Base-by-base conservation (phyloP, 2,888 invertebrate species). In the Cabera pusaria region DNA sequence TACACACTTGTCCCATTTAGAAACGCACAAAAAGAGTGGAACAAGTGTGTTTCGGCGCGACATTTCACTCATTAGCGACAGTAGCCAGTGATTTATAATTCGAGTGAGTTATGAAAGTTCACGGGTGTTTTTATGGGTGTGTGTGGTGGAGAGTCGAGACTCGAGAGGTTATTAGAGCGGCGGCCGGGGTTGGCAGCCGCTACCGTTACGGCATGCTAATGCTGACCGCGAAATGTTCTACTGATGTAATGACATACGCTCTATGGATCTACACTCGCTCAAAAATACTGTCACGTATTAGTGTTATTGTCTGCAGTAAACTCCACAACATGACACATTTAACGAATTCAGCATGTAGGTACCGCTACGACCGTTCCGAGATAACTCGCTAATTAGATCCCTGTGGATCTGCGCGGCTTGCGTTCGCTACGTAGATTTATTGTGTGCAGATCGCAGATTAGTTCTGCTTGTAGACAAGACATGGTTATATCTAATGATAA, bases 181-280 rank as follows among this genome's bases (percentile, higher is more conserved):
- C 41, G 40, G 49, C 54, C 59, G 49, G 58, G 56, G 55, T 58
- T 59, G 56, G 40, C 34, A 36, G 33, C 11, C 27, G 61, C 69
- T 68, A 82, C 85, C 83, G 83, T 83, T 85, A 84, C 57, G 53
- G 71, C 68, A 80, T 80, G 72, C 73, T 80, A 79, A 82, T 82
- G 70, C 55, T 64, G 65, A 78, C 78, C 75, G 75, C 78, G 67
- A 74, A 68, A 65, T 75, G 67, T 67, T 72, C 64, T 59, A 69
- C 70, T 66, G 67, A 72, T 65, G 70, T 75, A 74, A 76, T 76
- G 72, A 70, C 72, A 74, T 66, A 72, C 64, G 57, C 70, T 47
- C 58, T 75, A 66, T 71, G 73, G 64, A 51, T 47, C 45, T 53
- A 50, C 48, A 43, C 41, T 44, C 43, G 45, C 47, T 46, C 50